Percentiles rank a stretch among this genome's conserved stretches.
These are phyloP conservation scores for Drosophila aldrichi DNA, from an alignment of 2,888 invertebrate species.

Conservation along the genomic window DNA sequence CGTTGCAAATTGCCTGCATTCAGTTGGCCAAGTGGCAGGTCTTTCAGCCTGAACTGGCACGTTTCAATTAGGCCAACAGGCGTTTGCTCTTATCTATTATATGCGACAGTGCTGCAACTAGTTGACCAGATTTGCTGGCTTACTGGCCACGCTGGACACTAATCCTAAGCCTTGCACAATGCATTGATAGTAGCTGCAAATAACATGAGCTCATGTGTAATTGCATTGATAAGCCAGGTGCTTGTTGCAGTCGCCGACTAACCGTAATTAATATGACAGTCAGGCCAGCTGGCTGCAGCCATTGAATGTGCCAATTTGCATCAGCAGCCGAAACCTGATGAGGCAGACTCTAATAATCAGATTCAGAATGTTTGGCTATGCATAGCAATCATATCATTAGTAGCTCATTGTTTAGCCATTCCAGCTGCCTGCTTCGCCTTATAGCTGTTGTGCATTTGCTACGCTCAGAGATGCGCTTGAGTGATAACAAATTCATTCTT, in stretches of 20 bases:
- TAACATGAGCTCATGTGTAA: conserved; percentile 61
- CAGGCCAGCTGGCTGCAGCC: neutral
- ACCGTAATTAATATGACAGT: conserved; percentile 33
- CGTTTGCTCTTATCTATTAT: conserved; percentile 20
- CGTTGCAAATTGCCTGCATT: conserved; percentile 58
- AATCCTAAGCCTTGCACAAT: conserved; percentile 7
- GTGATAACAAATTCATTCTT: conserved; percentile 18
- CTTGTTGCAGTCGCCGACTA: conserved; percentile 5
- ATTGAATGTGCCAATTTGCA: conserved; percentile 21
- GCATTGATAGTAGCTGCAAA: conserved; percentile 28
- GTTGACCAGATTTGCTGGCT: neutral
- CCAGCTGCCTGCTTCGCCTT: neutral
- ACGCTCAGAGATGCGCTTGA: neutral
- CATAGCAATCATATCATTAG: conserved; percentile 2
- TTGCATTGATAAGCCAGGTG: conserved; percentile 59
- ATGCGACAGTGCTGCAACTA: conserved; percentile 9
- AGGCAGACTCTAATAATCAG: conserved; percentile 2
- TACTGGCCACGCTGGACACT: conserved; percentile 5
- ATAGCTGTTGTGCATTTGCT: neutral
- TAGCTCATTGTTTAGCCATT: neutral
- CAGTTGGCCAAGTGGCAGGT: conserved; percentile 26
- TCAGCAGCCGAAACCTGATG: neutral
- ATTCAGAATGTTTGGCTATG: neutral
- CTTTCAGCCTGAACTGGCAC: conserved; percentile 30
- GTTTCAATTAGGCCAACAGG: conserved; percentile 40